Conservation (phyloP, 2,797 vertebrate species). For the Halcyon badia region DNA sequence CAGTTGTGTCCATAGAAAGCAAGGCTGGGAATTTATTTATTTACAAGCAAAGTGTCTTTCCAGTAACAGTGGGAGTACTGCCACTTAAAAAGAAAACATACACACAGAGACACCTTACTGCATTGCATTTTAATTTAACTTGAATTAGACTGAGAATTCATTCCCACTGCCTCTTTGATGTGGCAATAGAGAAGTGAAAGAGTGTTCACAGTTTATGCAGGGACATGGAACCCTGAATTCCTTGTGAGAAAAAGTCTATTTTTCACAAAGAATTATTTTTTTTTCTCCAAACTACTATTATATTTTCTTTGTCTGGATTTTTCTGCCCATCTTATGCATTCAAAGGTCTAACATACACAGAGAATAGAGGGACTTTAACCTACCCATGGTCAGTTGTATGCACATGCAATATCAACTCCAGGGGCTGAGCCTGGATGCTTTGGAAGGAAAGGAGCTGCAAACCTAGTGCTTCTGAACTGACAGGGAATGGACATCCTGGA, state of each 20-base stretch:
- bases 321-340: background rate
- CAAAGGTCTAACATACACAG: background rate
- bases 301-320: background rate
- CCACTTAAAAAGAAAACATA: background rate
- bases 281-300: background rate
- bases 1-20: slow-evolving; percentile 35
- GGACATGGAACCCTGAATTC: slow-evolving; percentile 20
- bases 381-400: background rate
- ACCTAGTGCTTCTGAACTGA: background rate
- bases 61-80: slow-evolving; percentile 45
- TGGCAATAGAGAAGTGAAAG: slow-evolving; percentile 27
- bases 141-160: background rate
- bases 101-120: background rate
- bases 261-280: background rate
- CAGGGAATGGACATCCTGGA: background rate
- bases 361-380: background rate
- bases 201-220: slow-evolving; percentile 48
- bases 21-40: slow-evolving; percentile 40
- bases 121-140: slow-evolving; percentile 20
- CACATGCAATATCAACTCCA: background rate
- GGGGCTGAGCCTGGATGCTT: accelerated
- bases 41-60: slow-evolving; percentile 47
- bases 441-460: background rate
- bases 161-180: slow-evolving; percentile 10
- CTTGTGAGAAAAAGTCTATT: background rate